These are phyloP conservation scores for Mus caroli DNA, from an alignment of 2,797 vertebrate species.

Conservation along the genomic window DNA sequence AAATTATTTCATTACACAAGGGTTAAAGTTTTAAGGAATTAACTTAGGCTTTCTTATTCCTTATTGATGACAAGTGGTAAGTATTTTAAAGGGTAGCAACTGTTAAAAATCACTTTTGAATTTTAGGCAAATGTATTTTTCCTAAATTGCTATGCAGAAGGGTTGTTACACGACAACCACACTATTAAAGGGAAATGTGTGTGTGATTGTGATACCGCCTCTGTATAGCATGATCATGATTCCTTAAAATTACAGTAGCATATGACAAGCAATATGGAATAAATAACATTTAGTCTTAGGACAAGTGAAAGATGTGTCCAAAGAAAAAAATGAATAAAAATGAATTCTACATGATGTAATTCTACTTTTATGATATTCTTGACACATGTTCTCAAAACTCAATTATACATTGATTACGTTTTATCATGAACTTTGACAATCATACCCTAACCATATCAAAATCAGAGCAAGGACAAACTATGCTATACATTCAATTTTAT, in stretches of 20 bases:
- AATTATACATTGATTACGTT: not conserved
- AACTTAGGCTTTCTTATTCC: constrained; percentile 52
- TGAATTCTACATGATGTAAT: not conserved
- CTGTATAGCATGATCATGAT: not conserved
- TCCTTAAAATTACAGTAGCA: not conserved
- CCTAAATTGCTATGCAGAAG: constrained; percentile 45
- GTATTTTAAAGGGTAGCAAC: not conserved
- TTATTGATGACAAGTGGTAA: not conserved
- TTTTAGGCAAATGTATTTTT: not conserved
- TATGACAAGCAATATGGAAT: not conserved
- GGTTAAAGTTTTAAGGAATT: constrained; percentile 33
- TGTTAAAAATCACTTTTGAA: constrained; percentile 66
- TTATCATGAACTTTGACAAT: not conserved
- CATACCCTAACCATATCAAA: not conserved
- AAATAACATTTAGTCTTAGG: not conserved
- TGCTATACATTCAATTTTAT: constrained; percentile 10
- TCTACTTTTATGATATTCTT: not conserved
- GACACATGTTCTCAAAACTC: not conserved
- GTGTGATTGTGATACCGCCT: not conserved
- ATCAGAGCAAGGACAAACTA: not conserved
- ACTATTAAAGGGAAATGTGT: constrained; percentile 6
- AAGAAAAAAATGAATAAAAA: constrained; percentile 49
- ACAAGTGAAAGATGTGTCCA: not conserved
- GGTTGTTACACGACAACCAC: not conserved
- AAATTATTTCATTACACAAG: not conserved